Percentiles rank a stretch among this genome's conserved stretches.
phyloP scores from a whole-genome alignment of 1,140 invertebrate species.

The Platorchestia sp. region DNA sequence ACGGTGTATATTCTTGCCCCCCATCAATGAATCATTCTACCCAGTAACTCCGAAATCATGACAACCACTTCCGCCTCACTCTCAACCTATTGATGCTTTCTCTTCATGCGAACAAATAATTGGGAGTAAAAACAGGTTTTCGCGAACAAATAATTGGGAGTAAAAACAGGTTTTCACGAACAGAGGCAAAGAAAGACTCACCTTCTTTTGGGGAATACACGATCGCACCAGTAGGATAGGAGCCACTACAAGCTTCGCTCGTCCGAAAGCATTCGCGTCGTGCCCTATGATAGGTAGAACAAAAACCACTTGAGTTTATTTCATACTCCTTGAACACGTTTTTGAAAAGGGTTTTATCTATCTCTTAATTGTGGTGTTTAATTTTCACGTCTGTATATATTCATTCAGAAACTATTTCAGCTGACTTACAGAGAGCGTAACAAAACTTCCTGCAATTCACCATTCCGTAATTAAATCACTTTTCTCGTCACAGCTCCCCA shows the following conservation, averaged over 20 bases:
- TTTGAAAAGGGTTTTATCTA: not conserved
- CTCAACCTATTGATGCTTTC: not conserved
- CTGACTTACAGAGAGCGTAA: no score
- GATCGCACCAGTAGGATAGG: not conserved
- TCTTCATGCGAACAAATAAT: not conserved
- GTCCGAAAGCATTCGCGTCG: not conserved
- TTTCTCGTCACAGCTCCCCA: no score
- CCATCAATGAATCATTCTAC: no score
- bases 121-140: not conserved
- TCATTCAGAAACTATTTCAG: not conserved
- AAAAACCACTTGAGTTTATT: not conserved
- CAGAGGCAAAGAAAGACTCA: not conserved
- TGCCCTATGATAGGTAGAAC: not conserved
- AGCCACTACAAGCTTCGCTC: not conserved
- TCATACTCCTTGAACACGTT: not conserved
- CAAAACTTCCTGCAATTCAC: no score
- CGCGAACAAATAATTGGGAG: not conserved
- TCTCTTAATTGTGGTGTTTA: not conserved
- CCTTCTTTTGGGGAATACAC: not conserved
- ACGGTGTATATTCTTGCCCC: no score
- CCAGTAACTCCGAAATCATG: no score
- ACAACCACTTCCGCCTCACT: not conserved
- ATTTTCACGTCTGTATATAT: not conserved
- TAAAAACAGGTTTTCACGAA: not conserved
- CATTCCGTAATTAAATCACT: no score